A percentile compares a stretch with the other conserved stretches of the same genome.
Conservation (phyloP, 1,140 invertebrate species). For the Branchinecta lindahli region DNA sequence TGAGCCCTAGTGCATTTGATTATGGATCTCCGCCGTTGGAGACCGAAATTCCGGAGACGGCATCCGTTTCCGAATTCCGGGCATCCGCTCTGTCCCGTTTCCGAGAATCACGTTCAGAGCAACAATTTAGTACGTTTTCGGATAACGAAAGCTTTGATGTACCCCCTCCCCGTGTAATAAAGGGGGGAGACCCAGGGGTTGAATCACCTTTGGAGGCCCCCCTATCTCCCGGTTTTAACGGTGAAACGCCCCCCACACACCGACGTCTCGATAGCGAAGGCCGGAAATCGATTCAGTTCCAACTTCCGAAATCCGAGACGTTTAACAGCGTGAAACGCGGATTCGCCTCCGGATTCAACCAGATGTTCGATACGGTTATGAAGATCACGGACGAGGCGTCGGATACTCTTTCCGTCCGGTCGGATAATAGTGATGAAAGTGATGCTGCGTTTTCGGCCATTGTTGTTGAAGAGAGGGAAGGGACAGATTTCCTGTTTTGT, state of each 20-base stretch:
- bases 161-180: neutral
- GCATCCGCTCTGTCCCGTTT: neutral
- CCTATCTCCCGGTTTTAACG: neutral
- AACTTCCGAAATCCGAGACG: neutral
- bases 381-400: neutral
- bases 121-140: constrained; percentile 4
- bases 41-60: constrained; percentile 25
- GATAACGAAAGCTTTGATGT: neutral
- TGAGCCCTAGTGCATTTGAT: constrained; percentile 59
- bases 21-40: constrained; percentile 48
- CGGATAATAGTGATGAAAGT: constrained; percentile 1
- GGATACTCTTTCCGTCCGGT: neutral
- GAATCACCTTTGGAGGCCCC: neutral
- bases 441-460: neutral
- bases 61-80: constrained; percentile 22
- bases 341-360: neutral
- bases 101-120: neutral
- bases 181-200: neutral
- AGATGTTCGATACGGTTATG: neutral
- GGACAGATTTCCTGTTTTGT: neutral
- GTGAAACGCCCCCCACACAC: neutral
- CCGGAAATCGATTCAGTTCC: neutral
- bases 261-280: neutral
- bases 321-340: neutral
- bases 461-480: neutral